phyloP scores from a whole-genome alignment of 2,797 vertebrate species.

The Salarias fasciatus region DNA sequence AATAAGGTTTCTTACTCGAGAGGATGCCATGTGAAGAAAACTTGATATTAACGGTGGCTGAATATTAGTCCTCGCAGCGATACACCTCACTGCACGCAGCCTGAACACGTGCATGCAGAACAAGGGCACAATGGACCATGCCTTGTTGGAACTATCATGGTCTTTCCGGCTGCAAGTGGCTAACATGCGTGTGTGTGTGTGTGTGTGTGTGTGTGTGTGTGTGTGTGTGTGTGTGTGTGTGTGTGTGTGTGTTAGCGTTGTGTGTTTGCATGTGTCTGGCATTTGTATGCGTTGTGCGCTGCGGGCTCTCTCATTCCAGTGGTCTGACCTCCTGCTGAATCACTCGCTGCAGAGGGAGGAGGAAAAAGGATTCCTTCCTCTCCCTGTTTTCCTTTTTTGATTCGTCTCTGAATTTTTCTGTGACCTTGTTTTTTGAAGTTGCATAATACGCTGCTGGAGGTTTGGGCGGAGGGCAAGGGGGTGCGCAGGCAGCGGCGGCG shows the following conservation, averaged over 20 bases:
- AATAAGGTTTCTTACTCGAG: constrained; percentile 50
- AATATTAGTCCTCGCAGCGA: constrained; percentile 43
- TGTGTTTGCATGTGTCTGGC: constrained; percentile 8
- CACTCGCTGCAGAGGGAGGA: constrained; percentile 37
- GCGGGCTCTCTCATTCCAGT: constrained; percentile 38
- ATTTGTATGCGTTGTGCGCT: constrained; percentile 45
- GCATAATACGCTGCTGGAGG: constrained; percentile 63
- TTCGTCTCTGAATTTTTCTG: constrained; percentile 54
- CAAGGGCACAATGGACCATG: not conserved
- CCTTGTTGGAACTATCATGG: constrained; percentile 18
- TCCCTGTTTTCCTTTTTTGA: constrained; percentile 36
- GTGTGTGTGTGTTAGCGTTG: constrained; percentile 20
- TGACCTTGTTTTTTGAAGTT: constrained; percentile 69
- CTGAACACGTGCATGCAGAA: not conserved
- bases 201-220: constrained; percentile 16
- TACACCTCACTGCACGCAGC: constrained; percentile 24
- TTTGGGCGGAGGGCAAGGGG: constrained; percentile 59
- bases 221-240: constrained; percentile 19
- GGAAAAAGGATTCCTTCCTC: constrained; percentile 20
- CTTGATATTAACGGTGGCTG: constrained; percentile 54
- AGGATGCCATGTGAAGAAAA: constrained; percentile 47
- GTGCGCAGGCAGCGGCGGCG: constrained; percentile 31
- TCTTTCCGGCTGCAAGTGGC: constrained; percentile 24
- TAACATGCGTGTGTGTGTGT: constrained; percentile 22
- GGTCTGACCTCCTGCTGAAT: constrained; percentile 55